Percentiles rank a stretch among this genome's conserved stretches.
Conservation (phyloP, 2,888 invertebrate species). For the Antheraea yamamai region DNA sequence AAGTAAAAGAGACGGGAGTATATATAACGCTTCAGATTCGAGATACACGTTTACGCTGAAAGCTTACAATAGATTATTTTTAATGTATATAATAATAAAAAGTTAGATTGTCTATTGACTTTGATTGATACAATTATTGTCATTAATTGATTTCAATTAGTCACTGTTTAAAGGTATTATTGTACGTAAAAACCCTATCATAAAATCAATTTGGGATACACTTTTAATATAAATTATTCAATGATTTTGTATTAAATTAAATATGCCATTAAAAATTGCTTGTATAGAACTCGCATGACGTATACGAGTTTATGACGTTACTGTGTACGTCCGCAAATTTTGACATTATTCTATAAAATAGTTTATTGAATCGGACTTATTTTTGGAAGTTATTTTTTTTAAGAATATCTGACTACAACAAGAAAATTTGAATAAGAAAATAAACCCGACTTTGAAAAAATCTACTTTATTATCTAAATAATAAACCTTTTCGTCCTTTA, state of each 20-base stretch:
- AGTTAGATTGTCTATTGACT: constrained; percentile 4
- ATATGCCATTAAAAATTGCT: background rate
- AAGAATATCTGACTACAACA: background rate
- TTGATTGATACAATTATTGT: background rate
- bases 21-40: background rate
- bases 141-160: background rate
- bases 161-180: background rate
- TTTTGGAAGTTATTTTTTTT: background rate
- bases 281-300: background rate
- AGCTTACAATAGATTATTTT: background rate
- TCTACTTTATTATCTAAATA: no score
- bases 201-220: background rate
- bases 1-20: constrained; percentile 3
- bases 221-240: background rate
- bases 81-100: constrained; percentile 5
- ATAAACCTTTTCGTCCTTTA: no score
- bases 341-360: background rate
- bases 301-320: constrained; percentile 3
- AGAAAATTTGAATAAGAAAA: background rate
- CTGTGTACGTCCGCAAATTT: background rate
- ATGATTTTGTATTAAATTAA: background rate
- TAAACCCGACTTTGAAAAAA: background rate
- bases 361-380: background rate
- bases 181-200: background rate
- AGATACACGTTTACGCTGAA: background rate